Conservation (phyloP, 1,140 invertebrate species). For the Holotrichia oblita region DNA sequence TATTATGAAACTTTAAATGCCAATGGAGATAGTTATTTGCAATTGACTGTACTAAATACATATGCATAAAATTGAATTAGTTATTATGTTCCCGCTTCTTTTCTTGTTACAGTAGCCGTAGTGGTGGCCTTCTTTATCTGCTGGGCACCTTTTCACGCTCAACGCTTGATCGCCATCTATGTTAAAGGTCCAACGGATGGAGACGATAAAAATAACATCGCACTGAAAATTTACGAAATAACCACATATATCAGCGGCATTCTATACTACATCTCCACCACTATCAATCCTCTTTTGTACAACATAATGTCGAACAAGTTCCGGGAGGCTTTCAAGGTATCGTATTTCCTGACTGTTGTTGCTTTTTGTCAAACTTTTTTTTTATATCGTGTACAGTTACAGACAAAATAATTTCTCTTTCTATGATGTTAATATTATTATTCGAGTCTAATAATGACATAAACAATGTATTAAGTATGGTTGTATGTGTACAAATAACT, state of each 20-base stretch:
- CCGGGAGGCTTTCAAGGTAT: slow-evolving; percentile 82
- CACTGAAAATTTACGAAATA: slow-evolving; percentile 68
- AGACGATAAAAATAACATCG: slow-evolving; percentile 47
- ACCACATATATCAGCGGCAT: slow-evolving; percentile 81
- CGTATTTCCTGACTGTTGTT: too few species aligned
- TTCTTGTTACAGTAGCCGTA: slow-evolving; percentile 79
- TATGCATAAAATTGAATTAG: too few species aligned
- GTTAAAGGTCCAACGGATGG: slow-evolving; percentile 63
- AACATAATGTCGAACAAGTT: slow-evolving; percentile 90
- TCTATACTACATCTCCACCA: slow-evolving; percentile 84
- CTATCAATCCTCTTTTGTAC: slow-evolving; percentile 85
- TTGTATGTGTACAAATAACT: too few species aligned
- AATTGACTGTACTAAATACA: too few species aligned
- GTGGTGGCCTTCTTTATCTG: slow-evolving; percentile 93
- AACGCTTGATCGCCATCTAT: slow-evolving; percentile 82
- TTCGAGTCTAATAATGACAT: too few species aligned
- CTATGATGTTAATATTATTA: too few species aligned
- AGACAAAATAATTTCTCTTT: too few species aligned
- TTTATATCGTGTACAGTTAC: too few species aligned
- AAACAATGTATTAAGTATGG: too few species aligned
- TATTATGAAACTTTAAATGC: too few species aligned
- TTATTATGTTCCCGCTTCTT: background rate
- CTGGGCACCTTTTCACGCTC: slow-evolving; percentile 93
- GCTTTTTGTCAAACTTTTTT: too few species aligned
- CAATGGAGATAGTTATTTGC: too few species aligned